These are phyloP conservation scores for Pachydiplax longipennis DNA, from an alignment of 2,888 invertebrate species.

Conservation along the genomic window DNA sequence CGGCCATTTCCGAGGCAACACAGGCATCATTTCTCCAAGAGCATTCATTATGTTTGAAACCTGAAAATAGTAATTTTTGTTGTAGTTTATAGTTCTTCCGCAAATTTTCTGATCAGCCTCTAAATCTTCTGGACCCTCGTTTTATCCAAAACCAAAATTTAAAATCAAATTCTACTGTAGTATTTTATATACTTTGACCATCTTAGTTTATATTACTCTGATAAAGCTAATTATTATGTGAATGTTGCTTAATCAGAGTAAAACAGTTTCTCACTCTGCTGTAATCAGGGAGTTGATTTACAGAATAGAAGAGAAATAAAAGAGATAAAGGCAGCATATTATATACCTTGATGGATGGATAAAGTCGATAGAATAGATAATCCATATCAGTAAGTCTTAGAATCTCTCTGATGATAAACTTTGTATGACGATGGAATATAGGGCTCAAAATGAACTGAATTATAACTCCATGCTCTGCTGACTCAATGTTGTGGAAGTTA, in stretches of 20 bases:
- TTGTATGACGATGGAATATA: conserved; percentile 65
- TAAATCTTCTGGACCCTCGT: no score
- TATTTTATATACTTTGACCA: no score
- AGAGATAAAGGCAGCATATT: background rate
- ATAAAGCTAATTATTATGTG: no score
- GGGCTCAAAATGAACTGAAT: conserved; percentile 66
- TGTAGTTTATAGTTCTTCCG: no score
- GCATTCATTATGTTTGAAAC: conserved; percentile 58
- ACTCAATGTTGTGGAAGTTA: conserved; percentile 52
- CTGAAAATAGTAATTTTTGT: background rate
- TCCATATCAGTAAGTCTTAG: conserved; percentile 65
- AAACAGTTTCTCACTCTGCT: no score
- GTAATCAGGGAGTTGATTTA: no score
- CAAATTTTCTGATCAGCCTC: no score
- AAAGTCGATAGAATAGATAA: conserved; percentile 66
- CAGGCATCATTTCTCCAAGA: conserved; percentile 59
- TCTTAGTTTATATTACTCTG: no score
- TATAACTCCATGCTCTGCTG: conserved; percentile 59
- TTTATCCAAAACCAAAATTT: no score
- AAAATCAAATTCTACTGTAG: no score
- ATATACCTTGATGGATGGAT: conserved; percentile 54
- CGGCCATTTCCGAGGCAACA: conserved; percentile 54
- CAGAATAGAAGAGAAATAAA: no score
- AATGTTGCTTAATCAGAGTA: no score
- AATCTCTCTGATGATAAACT: conserved; percentile 69